These are phyloP conservation scores for Diglossa brunneiventris DNA, from an alignment of 2,113 vertebrate genomes.

Conservation along the genomic window DNA sequence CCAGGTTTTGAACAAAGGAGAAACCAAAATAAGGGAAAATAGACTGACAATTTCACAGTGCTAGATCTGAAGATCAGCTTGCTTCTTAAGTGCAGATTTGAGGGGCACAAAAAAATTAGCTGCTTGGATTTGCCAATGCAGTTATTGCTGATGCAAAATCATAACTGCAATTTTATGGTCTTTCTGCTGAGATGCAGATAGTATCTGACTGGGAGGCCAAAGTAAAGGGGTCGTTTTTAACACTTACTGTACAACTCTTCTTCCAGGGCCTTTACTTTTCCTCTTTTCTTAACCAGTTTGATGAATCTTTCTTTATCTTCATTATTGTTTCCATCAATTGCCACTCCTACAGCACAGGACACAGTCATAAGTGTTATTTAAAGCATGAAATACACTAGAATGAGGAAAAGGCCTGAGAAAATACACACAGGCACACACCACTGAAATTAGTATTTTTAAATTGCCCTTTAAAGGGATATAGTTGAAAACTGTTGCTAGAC, in stretches of 20 bases:
- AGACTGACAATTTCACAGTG: not conserved
- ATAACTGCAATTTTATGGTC: not conserved
- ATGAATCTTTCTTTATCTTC: conserved; percentile 79
- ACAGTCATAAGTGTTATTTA: not conserved
- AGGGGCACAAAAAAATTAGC: not conserved
- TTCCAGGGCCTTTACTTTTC: conserved; percentile 92
- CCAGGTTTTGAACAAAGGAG: not conserved
- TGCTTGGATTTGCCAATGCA: not conserved
- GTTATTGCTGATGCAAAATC: not conserved
- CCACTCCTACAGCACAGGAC: conserved; percentile 78
- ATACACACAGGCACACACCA: not conserved
- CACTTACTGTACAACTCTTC: conserved; percentile 91
- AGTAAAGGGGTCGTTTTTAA: not conserved
- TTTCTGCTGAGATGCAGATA: not conserved
- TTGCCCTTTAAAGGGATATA: not conserved
- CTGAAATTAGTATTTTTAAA: not conserved
- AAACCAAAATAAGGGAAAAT: not conserved
- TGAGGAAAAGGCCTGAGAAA: not conserved
- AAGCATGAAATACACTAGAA: not conserved
- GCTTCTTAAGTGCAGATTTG: not conserved
- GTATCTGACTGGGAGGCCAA: not conserved
- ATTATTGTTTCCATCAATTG: conserved; percentile 87
- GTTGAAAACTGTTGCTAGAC: not conserved
- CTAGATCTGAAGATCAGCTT: not conserved
- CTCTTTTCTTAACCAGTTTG: conserved; percentile 88